Evolutionary conservation across 2,113 vertebrate genomes (phyloP), one percentile per base, ranked within the genome.

Genomic region (Indicator indicator): DNA sequence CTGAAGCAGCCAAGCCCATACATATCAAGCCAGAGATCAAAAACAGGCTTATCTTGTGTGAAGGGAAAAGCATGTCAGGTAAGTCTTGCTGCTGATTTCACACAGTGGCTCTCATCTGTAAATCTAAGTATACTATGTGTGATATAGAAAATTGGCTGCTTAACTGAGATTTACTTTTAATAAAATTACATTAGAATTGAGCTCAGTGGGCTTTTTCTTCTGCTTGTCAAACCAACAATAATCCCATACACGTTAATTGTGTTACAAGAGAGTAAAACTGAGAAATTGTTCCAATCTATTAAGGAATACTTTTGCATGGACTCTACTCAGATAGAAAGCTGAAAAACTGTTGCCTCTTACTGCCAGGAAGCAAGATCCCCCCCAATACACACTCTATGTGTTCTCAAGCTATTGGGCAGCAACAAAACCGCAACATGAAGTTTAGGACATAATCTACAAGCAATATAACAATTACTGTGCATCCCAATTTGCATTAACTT

Each of bases 311-410:
- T 91, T 67, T 83, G n/a, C 36, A 42, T 21, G 54, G n/a, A 18
- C n/a, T 84, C 18, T 50, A 63, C 38, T 64, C 60, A 74, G 52
- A 54, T 6, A 42, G 60, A 68, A 91, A 68, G 42, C 1, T 79
- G 44, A 32, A 42, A 68, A 71, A n/a, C 0, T 21, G 10, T 52
- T 83, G 63, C 4, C 3, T 87, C 26, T 67, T 50, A 56, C 38
- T 33, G n/a, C 56, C 40, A 65, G 21, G 73, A 76, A 55, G 44
- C n/a, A 65, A 90, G 42, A 33, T 85, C 40, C 21, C 18, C 18
- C 32, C 42, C 0, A 0, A 18, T 5, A 84, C 16, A 23, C 4
- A 11, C 11, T 21, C 6, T 15, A 60, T 0, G 3, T 9, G 7
- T 30, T 59, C 44, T 63, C 32, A 76, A 73, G 11, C 7, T 80